Percentiles rank a stretch among this genome's conserved stretches.
Conservation (phyloP, 2,797 vertebrate genomes). For the Zenarchopterus dispar region DNA sequence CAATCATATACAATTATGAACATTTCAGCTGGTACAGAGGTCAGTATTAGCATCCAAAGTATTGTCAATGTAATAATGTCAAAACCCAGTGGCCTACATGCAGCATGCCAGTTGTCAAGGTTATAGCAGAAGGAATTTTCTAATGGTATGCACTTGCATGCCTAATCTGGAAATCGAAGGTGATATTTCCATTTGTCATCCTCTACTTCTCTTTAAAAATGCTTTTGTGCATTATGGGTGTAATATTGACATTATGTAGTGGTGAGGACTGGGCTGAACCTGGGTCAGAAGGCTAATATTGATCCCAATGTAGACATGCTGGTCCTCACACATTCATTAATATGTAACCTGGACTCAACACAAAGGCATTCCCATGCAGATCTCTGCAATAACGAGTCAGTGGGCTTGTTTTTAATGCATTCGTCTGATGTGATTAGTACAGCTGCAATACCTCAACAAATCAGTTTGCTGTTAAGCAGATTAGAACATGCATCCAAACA, state of each 20-base stretch:
- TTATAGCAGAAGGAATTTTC: slow-evolving; percentile 6
- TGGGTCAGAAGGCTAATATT: slow-evolving; percentile 45
- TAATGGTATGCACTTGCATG: slow-evolving; percentile 23
- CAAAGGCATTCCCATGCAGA: slow-evolving; percentile 19
- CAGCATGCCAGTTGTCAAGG: slow-evolving; percentile 15
- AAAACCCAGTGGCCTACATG: slow-evolving; percentile 5
- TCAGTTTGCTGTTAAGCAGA: slow-evolving; percentile 42
- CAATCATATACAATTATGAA: slow-evolving; percentile 43
- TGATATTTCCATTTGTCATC: slow-evolving; percentile 21
- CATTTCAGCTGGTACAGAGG: slow-evolving; percentile 16
- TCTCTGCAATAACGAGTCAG: slow-evolving; percentile 16
- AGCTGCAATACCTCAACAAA: slow-evolving; percentile 12
- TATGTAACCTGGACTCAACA: slow-evolving; percentile 27
- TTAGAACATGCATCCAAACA: slow-evolving; percentile 21
- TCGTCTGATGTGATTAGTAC: slow-evolving; percentile 14
- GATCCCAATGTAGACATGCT: slow-evolving; percentile 34
- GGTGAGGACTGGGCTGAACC: slow-evolving; percentile 13
- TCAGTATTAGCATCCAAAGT: slow-evolving; percentile 25
- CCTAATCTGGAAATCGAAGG: slow-evolving; percentile 31
- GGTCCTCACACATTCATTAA: slow-evolving; percentile 34
- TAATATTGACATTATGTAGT: slow-evolving; percentile 31
- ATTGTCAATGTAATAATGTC: slow-evolving; percentile 28
- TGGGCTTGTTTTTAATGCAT: slow-evolving; percentile 15
- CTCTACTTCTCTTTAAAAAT: slow-evolving; percentile 18
- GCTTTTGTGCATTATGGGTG: slow-evolving; percentile 29